These are phyloP conservation scores for Felis catus DNA, from an alignment of 2,113 vertebrate species.

Conservation along the genomic window F.catus_Fca126_mat1.0 CM031416.1:36186001-36186500, in stretches of 20 bases:
- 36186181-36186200: fast-evolving
- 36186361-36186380: background rate
- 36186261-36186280: background rate
- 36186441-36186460: background rate
- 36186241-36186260: too few relatives aligned
- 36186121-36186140: too few relatives aligned
- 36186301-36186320: background rate
- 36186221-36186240: background rate
- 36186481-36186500: background rate
- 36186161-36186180: background rate
- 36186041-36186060: background rate
- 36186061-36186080: background rate
- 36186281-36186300: background rate
- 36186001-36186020: background rate
- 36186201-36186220: background rate
- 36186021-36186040: background rate
- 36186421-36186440: background rate
- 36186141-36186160: background rate
- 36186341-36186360: background rate
- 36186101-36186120: background rate
- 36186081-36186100: background rate
- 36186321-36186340: background rate
- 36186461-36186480: background rate
- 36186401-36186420: background rate
- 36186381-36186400: background rate